Evolutionary conservation across 1,140 invertebrate genomes (phyloP), one percentile per base, ranked within the genome.

Genomic region (Euwallacea similis): DNA sequence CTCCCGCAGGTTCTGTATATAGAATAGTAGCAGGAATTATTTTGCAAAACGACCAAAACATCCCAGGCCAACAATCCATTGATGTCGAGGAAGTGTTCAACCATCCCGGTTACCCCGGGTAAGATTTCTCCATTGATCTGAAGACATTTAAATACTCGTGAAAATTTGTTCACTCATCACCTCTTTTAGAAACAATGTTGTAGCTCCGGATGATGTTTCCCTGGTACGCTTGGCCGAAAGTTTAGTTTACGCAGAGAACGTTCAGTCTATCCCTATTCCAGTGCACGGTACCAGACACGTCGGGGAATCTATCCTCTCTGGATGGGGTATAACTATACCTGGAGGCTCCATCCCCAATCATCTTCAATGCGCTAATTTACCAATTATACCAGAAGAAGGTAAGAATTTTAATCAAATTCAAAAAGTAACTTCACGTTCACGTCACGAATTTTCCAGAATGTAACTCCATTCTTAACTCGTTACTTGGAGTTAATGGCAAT

Each of bases 141-240:
- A 1, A 33, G 21, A 33, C 2, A 50, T 50, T 50, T 50, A 4
- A 10, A 2, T 50, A 50, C 9, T 10, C 13, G 46, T 50, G 46
- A 13, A 16, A 56, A 16, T 56, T 15, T n/a, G 11, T 56, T 56
- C 7, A 7, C 9, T 50, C 21, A 50, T 50, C 0, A 8, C 6
- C n/a, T 41, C 9, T 63, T 60, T 15, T 33, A 69, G 82, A n/a
- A 83, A 82, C 7, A 47, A 15, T 44, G 7, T 41, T 21, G 85
- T 86, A n/a, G 84, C 81, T 15, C 83, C 83, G 55, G 83, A 87
- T 69, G 90, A 92, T 73, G 87, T 92, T 58, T 89, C 87, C 44
- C 58, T 92, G 0, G 76, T 91, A 15, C 84, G 82, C 67, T 76
- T 90, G 13, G 81, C 80, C 8, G 10, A 7, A 13, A 81, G 79